phyloP scores from a whole-genome alignment of 2,888 invertebrate species.

The Parascotia fuliginaria region DNA sequence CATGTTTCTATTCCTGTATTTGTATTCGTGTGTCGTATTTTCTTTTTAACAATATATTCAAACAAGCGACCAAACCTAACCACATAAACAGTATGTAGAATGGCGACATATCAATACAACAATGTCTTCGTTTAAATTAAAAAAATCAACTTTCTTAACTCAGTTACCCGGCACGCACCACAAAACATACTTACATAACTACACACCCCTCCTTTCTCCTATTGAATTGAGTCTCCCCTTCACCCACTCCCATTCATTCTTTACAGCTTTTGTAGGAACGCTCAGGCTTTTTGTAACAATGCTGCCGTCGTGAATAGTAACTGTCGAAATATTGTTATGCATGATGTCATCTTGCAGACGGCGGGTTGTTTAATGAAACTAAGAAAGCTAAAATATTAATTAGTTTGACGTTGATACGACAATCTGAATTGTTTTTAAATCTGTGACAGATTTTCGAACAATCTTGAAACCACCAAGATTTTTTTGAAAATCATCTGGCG shows the following conservation, averaged over 20 bases:
- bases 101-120: constrained; percentile 13
- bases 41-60: too few relatives aligned
- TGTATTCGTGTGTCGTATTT: too few relatives aligned
- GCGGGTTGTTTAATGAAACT: constrained; percentile 36
- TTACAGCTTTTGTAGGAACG: constrained; percentile 78
- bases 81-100: background rate
- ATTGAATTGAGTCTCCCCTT: constrained; percentile 73
- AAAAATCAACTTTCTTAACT: constrained; percentile 39
- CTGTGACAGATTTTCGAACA: background rate
- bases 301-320: constrained; percentile 70
- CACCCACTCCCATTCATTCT: constrained; percentile 79
- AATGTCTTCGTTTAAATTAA: constrained; percentile 28
- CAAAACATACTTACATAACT: constrained; percentile 78
- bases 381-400: constrained; percentile 19
- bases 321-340: constrained; percentile 79
- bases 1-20: too few relatives aligned
- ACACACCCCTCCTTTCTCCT: constrained; percentile 74
- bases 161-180: constrained; percentile 62
- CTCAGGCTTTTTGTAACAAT: constrained; percentile 78
- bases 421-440: background rate
- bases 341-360: constrained; percentile 63
- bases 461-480: too few relatives aligned
- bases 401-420: constrained; percentile 10
- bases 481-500: too few relatives aligned
- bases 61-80: too few relatives aligned